phyloP scores from a whole-genome alignment of 2,797 vertebrate genomes.

The Vipera latastei region DNA sequence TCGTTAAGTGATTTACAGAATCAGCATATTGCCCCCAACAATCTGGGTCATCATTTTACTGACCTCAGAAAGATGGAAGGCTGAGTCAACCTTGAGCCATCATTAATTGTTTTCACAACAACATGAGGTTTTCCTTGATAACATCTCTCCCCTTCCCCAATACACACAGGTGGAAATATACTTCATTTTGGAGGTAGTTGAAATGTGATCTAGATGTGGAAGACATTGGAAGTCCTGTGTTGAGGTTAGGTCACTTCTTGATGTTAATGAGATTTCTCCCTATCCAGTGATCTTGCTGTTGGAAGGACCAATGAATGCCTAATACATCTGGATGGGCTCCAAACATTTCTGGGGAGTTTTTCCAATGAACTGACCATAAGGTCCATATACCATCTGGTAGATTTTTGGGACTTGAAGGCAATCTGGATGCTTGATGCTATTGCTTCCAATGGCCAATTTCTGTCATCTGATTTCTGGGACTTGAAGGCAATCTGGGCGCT shows the following conservation, averaged over 20 bases:
- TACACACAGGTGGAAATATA: neutral
- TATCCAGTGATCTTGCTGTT: neutral
- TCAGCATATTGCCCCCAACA: neutral
- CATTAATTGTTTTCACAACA: neutral
- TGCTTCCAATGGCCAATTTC: neutral
- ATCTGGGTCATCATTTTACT: neutral
- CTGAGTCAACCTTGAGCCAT: neutral
- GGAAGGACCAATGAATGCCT: neutral
- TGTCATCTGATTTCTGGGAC: neutral
- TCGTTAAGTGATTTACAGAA: neutral
- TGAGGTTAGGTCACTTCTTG: neutral
- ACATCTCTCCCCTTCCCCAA: neutral
- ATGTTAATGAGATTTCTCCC: neutral
- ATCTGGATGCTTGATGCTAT: neutral
- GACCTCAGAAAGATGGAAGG: neutral
- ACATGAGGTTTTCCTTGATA: neutral
- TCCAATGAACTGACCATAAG: neutral
- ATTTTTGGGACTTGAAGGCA: neutral
- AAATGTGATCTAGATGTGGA: neutral
- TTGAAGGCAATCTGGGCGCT: neutral
- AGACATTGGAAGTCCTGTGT: neutral
- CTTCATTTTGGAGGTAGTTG: neutral
- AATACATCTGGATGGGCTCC: neutral
- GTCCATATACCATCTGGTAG: neutral
- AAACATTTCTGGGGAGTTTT: neutral